A percentile compares a stretch with the other conserved stretches of the same genome.
phyloP scores from a whole-genome alignment of 2,888 invertebrate species.

The Deilephila elpenor region DNA sequence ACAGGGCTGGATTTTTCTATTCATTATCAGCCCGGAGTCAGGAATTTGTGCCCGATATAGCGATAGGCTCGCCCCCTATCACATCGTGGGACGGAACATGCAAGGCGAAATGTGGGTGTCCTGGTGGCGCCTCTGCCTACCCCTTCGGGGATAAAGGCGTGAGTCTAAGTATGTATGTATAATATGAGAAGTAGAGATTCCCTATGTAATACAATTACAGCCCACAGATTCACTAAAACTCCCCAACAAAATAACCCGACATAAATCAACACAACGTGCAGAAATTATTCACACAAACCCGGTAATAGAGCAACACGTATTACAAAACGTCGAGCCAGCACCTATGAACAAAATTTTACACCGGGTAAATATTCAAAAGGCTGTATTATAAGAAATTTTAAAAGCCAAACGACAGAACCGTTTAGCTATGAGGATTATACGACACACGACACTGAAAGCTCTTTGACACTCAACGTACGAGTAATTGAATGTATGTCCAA shows the following conservation, averaged over 20 bases:
- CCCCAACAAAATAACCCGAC: not conserved
- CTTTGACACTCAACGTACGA: slow-evolving; percentile 63
- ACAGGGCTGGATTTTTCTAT: too few relatives aligned
- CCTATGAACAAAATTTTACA: slow-evolving; percentile 5
- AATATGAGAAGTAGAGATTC: too few relatives aligned
- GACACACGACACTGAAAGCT: slow-evolving; percentile 60
- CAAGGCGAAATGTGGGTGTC: too few relatives aligned
- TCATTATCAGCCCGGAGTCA: too few relatives aligned
- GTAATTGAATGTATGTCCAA: slow-evolving; percentile 65
- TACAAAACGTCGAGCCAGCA: not conserved
- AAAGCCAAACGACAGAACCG: slow-evolving; percentile 24
- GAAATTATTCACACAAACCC: not conserved
- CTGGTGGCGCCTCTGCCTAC: too few relatives aligned
- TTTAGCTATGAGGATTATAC: slow-evolving; percentile 26
- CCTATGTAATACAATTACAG: not conserved
- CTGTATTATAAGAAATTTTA: slow-evolving; percentile 39
- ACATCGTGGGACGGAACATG: too few relatives aligned
- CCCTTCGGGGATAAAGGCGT: too few relatives aligned
- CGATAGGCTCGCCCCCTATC: too few relatives aligned
- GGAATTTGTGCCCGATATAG: too few relatives aligned
- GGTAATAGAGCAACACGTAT: not conserved
- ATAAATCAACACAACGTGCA: not conserved
- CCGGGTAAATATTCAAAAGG: slow-evolving; percentile 17
- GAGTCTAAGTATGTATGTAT: too few relatives aligned
- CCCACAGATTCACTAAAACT: not conserved